Evolutionary conservation across 2,113 vertebrate species (phyloP).

Genomic region (Herpetotheres cachinnans): DNA sequence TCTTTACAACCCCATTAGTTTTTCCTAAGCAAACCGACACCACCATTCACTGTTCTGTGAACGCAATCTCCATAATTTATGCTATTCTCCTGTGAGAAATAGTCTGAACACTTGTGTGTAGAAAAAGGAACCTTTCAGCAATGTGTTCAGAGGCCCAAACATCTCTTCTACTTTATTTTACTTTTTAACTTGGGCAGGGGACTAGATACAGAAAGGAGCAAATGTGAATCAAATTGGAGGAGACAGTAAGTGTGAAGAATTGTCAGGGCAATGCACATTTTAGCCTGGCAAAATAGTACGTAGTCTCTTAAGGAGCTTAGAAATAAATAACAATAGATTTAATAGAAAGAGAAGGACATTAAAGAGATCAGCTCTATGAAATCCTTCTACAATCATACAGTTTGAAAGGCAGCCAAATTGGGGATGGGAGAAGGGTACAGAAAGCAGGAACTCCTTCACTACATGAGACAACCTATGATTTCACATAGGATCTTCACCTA

Average conservation of each 20-base stretch:
- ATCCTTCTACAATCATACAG: background rate
- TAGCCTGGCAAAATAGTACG: background rate
- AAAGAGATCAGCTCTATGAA: background rate
- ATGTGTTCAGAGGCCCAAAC: background rate
- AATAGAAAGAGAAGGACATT: background rate
- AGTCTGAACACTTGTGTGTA: slow-evolving; percentile 4
- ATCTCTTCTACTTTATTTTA: slow-evolving; percentile 11
- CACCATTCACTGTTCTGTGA: slow-evolving; percentile 48
- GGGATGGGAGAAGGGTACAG: background rate
- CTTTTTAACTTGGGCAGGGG: background rate
- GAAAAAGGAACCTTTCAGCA: slow-evolving; percentile 43
- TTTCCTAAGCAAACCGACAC: slow-evolving; percentile 63
- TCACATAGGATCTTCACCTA: background rate
- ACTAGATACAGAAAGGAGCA: background rate
- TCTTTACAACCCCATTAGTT: slow-evolving; percentile 66
- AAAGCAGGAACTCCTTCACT: background rate
- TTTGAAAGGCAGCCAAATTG: background rate
- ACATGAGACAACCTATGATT: accelerated
- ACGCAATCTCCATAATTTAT: slow-evolving; percentile 6
- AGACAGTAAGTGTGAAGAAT: slow-evolving; percentile 4
- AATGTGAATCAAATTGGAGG: background rate
- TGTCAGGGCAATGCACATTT: background rate
- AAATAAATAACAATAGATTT: background rate
- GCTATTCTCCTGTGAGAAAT: slow-evolving; percentile 32
- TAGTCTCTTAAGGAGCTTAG: background rate